phyloP scores from a whole-genome alignment of 2,888 invertebrate genomes.

The Trachelus iudaicus region DNA sequence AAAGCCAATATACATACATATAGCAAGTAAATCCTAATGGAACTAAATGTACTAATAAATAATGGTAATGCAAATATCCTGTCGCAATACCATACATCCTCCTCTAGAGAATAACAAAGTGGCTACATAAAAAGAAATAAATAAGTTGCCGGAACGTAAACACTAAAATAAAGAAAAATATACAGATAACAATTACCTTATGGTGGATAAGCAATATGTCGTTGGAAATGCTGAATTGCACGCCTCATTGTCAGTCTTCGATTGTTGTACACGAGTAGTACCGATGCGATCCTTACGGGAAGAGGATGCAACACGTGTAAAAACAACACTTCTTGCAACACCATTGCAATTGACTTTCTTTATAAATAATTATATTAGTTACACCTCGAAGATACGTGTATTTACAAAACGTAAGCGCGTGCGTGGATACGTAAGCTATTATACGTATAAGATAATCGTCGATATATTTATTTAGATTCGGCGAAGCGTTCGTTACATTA shows the following conservation, averaged over 20 bases:
- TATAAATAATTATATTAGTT: conserved; percentile 14
- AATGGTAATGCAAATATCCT: background rate
- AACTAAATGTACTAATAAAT: background rate
- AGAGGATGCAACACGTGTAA: conserved; percentile 32
- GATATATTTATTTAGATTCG: background rate
- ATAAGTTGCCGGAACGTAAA: background rate
- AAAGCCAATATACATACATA: background rate
- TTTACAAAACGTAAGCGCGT: conserved; percentile 12
- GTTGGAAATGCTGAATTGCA: conserved; percentile 48
- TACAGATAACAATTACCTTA: conserved; percentile 41
- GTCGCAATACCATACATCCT: background rate
- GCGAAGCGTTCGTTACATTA: background rate
- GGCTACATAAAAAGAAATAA: background rate
- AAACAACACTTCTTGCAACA: conserved; percentile 44
- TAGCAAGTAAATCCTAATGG: background rate
- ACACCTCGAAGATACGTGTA: conserved; percentile 1
- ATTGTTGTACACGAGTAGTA: conserved; percentile 25
- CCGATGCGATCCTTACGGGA: background rate
- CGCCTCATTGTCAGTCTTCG: conserved; percentile 47
- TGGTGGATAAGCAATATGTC: conserved; percentile 59
- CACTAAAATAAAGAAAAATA: background rate
- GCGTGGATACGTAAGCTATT: background rate
- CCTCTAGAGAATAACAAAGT: background rate
- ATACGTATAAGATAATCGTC: background rate
- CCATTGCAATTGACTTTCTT: conserved; percentile 45